Percentiles rank a stretch among this genome's conserved stretches.
These are phyloP conservation scores for Spatulosminthurus flaviceps DNA, from an alignment of 2,888 invertebrate genomes.

Conservation along the genomic window DNA sequence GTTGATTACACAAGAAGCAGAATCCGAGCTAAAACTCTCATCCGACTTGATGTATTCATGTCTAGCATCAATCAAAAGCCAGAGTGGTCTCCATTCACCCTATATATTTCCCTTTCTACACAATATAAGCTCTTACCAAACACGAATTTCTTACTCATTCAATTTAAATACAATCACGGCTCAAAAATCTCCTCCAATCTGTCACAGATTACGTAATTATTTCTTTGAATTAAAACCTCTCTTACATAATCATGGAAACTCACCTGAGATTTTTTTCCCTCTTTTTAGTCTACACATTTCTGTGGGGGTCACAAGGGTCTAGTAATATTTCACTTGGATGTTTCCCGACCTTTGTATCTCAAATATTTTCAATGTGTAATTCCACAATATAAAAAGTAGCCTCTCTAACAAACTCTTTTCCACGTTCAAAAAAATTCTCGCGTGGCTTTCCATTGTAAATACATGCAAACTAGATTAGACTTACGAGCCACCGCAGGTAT, in stretches of 20 bases:
- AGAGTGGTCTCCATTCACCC: background rate
- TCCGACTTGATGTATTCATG: background rate
- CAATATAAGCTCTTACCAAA: background rate
- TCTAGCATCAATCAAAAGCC: background rate
- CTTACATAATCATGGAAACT: background rate
- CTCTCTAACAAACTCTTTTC: too few relatives aligned
- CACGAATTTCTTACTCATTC: too few relatives aligned
- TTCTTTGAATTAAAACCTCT: background rate
- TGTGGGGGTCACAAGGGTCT: too few relatives aligned
- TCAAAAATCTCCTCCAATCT: background rate
- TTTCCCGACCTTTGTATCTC: too few relatives aligned
- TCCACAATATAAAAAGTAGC: too few relatives aligned
- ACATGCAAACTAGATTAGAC: too few relatives aligned
- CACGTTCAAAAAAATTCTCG: too few relatives aligned
- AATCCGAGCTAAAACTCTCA: background rate
- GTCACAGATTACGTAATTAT: conserved; percentile 6
- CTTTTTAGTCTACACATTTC: background rate
- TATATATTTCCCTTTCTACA: background rate
- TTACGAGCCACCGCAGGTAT: too few relatives aligned
- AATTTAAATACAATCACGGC: too few relatives aligned
- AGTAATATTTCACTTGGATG: too few relatives aligned
- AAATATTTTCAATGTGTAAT: too few relatives aligned
- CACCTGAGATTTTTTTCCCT: background rate
- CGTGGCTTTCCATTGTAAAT: too few relatives aligned
- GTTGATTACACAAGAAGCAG: conserved; percentile 5